phyloP scores from a whole-genome alignment of 2,888 invertebrate species.

The Ophion ellenae region DNA sequence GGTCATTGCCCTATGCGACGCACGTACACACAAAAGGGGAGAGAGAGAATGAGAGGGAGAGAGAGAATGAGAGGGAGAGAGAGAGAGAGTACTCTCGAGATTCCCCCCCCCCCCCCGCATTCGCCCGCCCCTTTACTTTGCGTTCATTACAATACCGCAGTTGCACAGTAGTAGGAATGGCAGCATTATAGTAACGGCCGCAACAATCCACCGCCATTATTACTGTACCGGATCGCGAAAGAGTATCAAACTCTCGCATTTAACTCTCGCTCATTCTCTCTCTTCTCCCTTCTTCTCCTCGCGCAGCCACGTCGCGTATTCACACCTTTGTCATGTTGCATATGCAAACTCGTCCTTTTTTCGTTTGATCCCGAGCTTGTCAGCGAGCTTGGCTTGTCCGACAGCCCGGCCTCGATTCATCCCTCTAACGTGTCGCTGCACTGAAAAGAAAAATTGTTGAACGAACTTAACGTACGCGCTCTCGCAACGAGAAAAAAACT shows the following conservation, averaged over 20 bases:
- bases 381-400: constrained; percentile 21
- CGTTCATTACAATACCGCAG: constrained; percentile 33
- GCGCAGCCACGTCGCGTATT: neutral
- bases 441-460: neutral
- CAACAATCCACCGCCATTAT: constrained; percentile 9
- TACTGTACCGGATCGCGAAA: neutral
- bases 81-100: constrained; percentile 37
- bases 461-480: neutral
- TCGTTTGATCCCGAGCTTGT: neutral
- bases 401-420: constrained; percentile 49
- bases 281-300: constrained; percentile 30
- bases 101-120: constrained; percentile 51
- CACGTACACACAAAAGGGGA: constrained; percentile 41
- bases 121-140: constrained; percentile 46
- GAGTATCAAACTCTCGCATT: constrained; percentile 45
- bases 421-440: constrained; percentile 25
- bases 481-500: neutral
- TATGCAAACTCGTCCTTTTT: constrained; percentile 37
- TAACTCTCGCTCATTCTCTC: constrained; percentile 53
- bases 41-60: constrained; percentile 25
- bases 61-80: constrained; percentile 25
- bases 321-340: constrained; percentile 38
- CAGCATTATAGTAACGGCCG: constrained; percentile 4
- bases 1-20: constrained; percentile 72
- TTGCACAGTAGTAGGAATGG: constrained; percentile 14